phyloP scores from a whole-genome alignment of 2,113 vertebrate species.

The Corynorhinus townsendii region DNA sequence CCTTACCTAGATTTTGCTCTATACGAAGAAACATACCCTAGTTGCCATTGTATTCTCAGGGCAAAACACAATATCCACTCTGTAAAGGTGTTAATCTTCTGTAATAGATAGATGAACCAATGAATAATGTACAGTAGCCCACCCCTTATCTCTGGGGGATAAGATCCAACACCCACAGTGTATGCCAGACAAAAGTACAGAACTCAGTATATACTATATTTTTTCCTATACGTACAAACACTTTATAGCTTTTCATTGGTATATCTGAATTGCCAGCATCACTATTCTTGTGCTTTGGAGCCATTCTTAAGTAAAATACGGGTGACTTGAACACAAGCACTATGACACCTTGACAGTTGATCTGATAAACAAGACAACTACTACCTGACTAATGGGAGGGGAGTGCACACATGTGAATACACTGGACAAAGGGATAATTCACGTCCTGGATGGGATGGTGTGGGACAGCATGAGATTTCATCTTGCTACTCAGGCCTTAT shows the following conservation, averaged over 20 bases:
- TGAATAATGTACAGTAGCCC: neutral
- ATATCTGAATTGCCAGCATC: neutral
- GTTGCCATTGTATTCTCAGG: neutral
- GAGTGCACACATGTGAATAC: neutral
- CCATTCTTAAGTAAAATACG: neutral
- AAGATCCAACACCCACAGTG: neutral
- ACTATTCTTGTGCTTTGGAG: neutral
- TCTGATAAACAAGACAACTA: too few species aligned
- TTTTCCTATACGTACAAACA: neutral
- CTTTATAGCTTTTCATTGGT: neutral
- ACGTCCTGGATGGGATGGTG: neutral
- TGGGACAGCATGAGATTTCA: neutral
- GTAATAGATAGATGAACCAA: neutral
- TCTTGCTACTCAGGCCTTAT: neutral
- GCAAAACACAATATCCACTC: neutral
- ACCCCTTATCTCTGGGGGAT: neutral
- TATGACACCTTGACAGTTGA: neutral
- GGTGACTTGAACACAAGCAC: neutral
- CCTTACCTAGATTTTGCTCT: neutral
- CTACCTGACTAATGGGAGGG: neutral
- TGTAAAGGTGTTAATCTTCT: neutral
- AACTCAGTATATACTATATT: neutral
- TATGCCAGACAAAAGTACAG: neutral
- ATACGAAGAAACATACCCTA: neutral
- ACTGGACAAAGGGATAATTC: neutral